These are phyloP conservation scores for Fragum sueziense DNA, from an alignment of 2,888 invertebrate genomes.

Conservation along the genomic window DNA sequence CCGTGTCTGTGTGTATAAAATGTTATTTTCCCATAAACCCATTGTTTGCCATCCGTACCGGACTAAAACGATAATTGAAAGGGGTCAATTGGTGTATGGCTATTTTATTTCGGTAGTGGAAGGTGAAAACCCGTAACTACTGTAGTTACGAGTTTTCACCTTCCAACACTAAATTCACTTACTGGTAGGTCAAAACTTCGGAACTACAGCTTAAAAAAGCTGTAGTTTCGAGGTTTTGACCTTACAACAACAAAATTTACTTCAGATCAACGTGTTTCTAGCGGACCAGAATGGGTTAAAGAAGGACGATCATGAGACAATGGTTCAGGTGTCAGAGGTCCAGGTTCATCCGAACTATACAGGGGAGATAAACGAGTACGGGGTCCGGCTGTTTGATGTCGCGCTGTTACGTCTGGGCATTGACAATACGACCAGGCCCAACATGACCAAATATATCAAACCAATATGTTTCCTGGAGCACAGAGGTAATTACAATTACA, in stretches of 20 bases:
- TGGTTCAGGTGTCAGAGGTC: constrained; percentile 13
- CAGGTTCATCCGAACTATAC: constrained; percentile 43
- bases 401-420: constrained; percentile 45
- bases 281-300: constrained; percentile 12
- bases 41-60: too few species aligned
- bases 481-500: not conserved
- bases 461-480: constrained; percentile 39
- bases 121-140: too few species aligned
- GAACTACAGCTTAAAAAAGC: too few species aligned
- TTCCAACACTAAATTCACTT: too few species aligned
- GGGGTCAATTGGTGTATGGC: too few species aligned
- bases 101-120: too few species aligned
- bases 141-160: too few species aligned
- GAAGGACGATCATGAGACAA: constrained; percentile 21
- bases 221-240: too few species aligned
- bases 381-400: constrained; percentile 45
- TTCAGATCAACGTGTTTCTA: constrained; percentile 23
- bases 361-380: constrained; percentile 18
- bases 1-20: too few species aligned
- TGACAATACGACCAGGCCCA: constrained; percentile 18
- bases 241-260: not conserved
- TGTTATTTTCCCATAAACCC: too few species aligned
- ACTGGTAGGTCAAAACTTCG: too few species aligned
- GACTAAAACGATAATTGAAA: too few species aligned
- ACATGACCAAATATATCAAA: constrained; percentile 40